Evolutionary conservation across 2,113 vertebrate genomes (phyloP), one percentile per base, ranked within the genome.

Genomic region (Phaethornis superciliosus): DNA sequence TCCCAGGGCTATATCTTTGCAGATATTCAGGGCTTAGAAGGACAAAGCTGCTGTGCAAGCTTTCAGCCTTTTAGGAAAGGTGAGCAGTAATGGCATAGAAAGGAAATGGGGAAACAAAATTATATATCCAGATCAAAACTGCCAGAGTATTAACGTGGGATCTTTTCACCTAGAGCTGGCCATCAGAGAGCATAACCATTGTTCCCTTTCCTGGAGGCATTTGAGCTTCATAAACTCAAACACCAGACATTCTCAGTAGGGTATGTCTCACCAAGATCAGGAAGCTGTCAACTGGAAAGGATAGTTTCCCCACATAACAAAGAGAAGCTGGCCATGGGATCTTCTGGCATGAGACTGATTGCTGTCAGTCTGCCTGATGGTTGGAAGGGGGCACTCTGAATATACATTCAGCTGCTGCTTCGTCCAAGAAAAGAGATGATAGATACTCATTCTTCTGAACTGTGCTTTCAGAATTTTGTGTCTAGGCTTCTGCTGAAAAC

Each of bases 401-500:
- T 64, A 15, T 12, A 5, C 3, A 9, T 81, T 87, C 62, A 51
- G 47, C 59, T 77, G 65, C 44, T 77, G 58, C 4, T 28, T 26
- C 15, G 33, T 89, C 64, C 56, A 63, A 59, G 90, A 46, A 77
- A 35, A 30, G 62, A 62, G 42, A 35, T 37, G 42, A 78, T 46
- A 65, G 60, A 71, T 12, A 0, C 42, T 58, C 10, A 0, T 69
- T 82, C 47, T 68, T 62, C 68, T 40, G 46, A 75, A 52, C 82
- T 60, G 13, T 13, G 14, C 42, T 60, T 58, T 89, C n/a, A 49
- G 40, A 72, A 71, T 88, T 81, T 37, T 78, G 64, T 55, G 12
- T 68, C 77, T 35, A 89, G 83, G 59, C 85, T 93, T 63, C 56
- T 83, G 47, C 52, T 93, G 88, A 67, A 90, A 95, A 80, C 62